These are phyloP conservation scores for Brachyopa scutellaris DNA, from an alignment of 2,888 invertebrate genomes.

Conservation along the genomic window DNA sequence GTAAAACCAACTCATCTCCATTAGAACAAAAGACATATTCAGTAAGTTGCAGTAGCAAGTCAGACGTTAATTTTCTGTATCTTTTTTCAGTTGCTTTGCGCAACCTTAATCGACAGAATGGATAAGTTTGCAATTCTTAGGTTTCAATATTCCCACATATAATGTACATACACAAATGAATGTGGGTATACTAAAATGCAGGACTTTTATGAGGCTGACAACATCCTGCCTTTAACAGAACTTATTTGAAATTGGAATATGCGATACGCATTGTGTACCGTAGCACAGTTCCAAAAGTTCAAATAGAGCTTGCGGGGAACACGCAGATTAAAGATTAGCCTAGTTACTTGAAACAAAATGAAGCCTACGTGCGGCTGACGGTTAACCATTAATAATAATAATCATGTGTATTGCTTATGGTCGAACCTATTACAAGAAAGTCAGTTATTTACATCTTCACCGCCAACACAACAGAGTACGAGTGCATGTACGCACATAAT, in stretches of 20 bases:
- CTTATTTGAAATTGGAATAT: no score
- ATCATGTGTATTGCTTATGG: slow-evolving; percentile 16
- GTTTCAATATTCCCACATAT: no score
- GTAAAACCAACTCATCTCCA: no score
- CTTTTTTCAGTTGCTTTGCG: neutral
- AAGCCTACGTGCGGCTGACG: slow-evolving; percentile 9
- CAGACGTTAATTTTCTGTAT: slow-evolving; percentile 29
- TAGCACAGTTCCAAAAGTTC: no score
- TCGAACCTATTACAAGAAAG: neutral
- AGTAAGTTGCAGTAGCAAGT: slow-evolving; percentile 58
- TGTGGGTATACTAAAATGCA: no score
- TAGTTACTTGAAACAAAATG: slow-evolving; percentile 41
- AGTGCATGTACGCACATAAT: no score
- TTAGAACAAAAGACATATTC: slow-evolving; percentile 48
- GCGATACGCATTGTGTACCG: no score
- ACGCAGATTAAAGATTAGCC: slow-evolving; percentile 59
- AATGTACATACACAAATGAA: no score
- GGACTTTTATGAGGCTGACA: no score
- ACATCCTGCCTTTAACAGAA: no score
- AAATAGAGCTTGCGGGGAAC: slow-evolving; percentile 22
- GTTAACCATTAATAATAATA: slow-evolving; percentile 45
- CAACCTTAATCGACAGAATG: neutral
- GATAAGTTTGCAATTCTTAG: no score
- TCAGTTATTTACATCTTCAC: neutral
- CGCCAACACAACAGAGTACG: neutral